These are phyloP conservation scores for Melanotaenia duboulayi DNA, from an alignment of 2,113 vertebrate species.

Conservation along the genomic window DNA sequence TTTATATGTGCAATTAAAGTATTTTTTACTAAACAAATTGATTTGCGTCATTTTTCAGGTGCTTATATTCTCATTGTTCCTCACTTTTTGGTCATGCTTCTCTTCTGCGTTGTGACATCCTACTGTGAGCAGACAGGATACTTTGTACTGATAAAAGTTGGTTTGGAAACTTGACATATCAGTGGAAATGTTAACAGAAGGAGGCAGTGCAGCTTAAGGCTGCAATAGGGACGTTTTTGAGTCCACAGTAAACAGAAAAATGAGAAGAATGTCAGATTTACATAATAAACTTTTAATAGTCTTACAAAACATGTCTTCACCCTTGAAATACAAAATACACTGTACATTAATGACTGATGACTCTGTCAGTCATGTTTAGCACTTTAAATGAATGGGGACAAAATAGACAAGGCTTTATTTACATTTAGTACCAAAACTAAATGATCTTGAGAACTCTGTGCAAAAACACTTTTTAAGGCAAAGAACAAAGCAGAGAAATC, in stretches of 20 bases:
- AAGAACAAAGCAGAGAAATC: constrained; percentile 5
- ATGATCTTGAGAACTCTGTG: constrained; percentile 35
- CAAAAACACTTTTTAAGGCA: constrained; percentile 51
- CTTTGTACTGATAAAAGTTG: too few relatives aligned
- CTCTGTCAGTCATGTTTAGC: constrained; percentile 11
- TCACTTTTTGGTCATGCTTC: neutral
- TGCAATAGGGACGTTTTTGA: neutral
- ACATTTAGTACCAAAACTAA: constrained; percentile 33
- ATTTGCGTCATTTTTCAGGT: neutral
- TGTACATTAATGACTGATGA: constrained; percentile 50
- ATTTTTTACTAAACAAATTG: neutral
- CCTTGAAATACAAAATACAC: constrained; percentile 65
- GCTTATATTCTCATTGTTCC: neutral
- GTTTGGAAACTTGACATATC: too few relatives aligned
- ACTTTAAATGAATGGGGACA: constrained; percentile 44
- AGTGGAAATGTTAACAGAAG: too few relatives aligned
- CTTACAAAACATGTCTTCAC: constrained; percentile 63
- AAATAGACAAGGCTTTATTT: constrained; percentile 46
- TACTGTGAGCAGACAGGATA: too few relatives aligned
- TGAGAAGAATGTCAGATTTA: constrained; percentile 18
- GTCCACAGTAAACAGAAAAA: neutral
- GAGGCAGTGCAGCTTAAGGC: neutral
- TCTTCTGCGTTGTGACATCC: neutral
- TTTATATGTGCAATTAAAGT: constrained; percentile 13
- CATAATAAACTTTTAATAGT: constrained; percentile 67